Evolutionary conservation across 2,888 invertebrate genomes (phyloP).

Genomic region (Cheilosia impressa): DNA sequence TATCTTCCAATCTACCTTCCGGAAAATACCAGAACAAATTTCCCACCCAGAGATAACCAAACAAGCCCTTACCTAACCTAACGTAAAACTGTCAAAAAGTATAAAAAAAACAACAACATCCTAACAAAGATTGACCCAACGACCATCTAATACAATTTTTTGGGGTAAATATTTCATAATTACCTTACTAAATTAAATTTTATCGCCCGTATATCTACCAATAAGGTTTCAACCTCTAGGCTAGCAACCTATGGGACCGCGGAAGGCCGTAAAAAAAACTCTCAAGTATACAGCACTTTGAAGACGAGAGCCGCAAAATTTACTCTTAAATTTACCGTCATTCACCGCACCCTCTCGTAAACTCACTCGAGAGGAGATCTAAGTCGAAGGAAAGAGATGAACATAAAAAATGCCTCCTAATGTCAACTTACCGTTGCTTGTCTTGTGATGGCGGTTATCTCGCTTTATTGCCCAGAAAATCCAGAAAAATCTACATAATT

Average conservation of each 20-base stretch:
- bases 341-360: conserved; percentile 26
- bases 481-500: conserved; percentile 73
- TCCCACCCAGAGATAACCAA: neutral
- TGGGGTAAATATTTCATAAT: conserved; percentile 46
- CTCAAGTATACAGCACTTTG: conserved; percentile 60
- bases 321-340: conserved; percentile 48
- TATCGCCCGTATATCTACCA: conserved; percentile 41
- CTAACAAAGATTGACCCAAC: conserved; percentile 8
- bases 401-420: conserved; percentile 22
- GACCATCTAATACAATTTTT: conserved; percentile 25
- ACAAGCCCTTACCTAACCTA: conserved; percentile 1
- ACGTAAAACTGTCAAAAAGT: conserved; percentile 6
- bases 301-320: conserved; percentile 44
- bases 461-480: conserved; percentile 68
- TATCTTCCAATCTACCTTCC: conserved; percentile 6
- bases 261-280: conserved; percentile 3
- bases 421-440: conserved; percentile 66
- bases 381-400: neutral
- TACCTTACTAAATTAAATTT: conserved; percentile 55
- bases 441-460: conserved; percentile 59
- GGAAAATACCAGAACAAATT: neutral
- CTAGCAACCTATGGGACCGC: neutral
- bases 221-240: conserved; percentile 17
- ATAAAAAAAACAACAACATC: conserved; percentile 1
- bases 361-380: neutral